Base-by-base conservation (phyloP, 2,888 invertebrate genomes). In the Euplexia lucipara region DNA sequence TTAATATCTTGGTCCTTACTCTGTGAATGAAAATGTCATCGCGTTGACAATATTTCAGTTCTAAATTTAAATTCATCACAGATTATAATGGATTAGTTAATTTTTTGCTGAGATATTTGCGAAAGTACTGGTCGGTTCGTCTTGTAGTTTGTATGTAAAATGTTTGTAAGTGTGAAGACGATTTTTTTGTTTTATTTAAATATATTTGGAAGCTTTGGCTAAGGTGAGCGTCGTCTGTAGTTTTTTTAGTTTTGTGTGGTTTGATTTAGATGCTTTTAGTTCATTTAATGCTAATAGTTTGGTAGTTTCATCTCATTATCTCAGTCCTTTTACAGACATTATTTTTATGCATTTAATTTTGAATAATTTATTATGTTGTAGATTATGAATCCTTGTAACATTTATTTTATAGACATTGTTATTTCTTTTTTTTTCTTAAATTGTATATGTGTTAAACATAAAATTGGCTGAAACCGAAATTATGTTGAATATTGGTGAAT, bases 171-270 rank as follows among this genome's bases (percentile, higher is more conserved):
- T 85, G 83, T 80, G 67, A 82, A 79, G 78, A 76, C 70, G 79
- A 71, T 74, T 83, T 75, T 75, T 74, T 63, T 79, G 52, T 78
- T 75, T 75, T 79, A 72, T 80, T 80, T 61, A 74, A 71, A 77
- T 83, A 74, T 74, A 81, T 83, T 79, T 84, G 83, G 79, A 85
- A 80, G 83, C 85, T 85, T 88, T 80, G 82, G 84, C 85, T 79
- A 81, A 81, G 81, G 81, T 81, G 81, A 81, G 81, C 79, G 74
- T 75, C 58, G 79, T 79, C 54, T 80, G 79, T 80, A 80, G 76
- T 62, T 44, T 65, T 67, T 67, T 68, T 71, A 63, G 63, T 79
- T 75, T n/a, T 81, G 37, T 77, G 71, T 70, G 51, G 54, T 67
- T 63, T 62, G 22, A 47, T 62, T 72, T 68, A 59, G 48, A 57